phyloP scores from a whole-genome alignment of 2,113 vertebrate genomes.

The Toxostoma redivivum region DNA sequence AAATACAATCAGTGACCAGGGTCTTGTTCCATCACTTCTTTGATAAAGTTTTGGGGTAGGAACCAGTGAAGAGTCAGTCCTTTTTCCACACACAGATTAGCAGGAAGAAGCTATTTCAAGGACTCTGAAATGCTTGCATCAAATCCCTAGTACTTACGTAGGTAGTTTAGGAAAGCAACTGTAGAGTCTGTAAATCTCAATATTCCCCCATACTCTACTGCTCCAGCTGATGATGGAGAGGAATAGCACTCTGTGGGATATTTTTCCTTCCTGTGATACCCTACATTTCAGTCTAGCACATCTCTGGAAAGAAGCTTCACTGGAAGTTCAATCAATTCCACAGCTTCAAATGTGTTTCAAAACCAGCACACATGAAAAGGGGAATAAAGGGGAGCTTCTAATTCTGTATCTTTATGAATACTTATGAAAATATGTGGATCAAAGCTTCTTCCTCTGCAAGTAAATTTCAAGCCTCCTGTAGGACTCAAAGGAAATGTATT shows the following conservation, averaged over 20 bases:
- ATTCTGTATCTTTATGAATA: constrained; percentile 48
- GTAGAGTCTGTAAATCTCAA: not conserved
- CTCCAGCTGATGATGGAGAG: not conserved
- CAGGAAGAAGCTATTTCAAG: not conserved
- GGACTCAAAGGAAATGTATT: constrained; percentile 22
- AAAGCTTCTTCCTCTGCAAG: constrained; percentile 39
- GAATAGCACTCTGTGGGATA: not conserved
- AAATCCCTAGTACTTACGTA: not conserved
- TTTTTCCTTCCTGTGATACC: not conserved
- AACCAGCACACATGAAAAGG: constrained; percentile 13
- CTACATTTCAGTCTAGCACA: not conserved
- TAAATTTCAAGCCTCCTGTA: constrained; percentile 34
- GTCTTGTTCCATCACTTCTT: not conserved
- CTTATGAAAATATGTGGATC: constrained; percentile 52
- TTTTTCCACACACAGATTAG: not conserved
- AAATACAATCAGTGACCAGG: not conserved
- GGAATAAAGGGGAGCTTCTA: constrained; percentile 27
- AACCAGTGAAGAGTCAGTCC: not conserved
- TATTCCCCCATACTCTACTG: not conserved
- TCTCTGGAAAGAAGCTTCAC: not conserved
- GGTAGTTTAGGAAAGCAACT: not conserved
- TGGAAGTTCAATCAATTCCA: constrained; percentile 15
- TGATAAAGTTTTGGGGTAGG: not conserved
- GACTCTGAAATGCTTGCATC: not conserved
- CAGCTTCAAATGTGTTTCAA: constrained; percentile 41